Base-by-base conservation (phyloP, 2,888 invertebrate species). In the Hyposoter dolosus region DNA sequence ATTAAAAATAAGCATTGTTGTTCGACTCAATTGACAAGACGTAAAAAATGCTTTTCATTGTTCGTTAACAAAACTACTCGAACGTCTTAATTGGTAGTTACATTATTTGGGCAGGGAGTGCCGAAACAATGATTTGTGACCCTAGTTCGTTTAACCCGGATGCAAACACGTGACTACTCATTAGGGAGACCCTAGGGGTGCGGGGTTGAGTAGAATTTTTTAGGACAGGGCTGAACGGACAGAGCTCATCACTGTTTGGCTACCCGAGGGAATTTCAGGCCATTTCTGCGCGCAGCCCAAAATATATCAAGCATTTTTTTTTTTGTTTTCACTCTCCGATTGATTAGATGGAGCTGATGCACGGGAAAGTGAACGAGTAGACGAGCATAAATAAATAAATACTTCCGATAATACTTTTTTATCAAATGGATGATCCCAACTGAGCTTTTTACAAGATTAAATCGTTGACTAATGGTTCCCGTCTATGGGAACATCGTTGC, bases 111-210 rank as follows among this genome's bases (percentile, higher is more conserved):
- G 83, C 88, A 87, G 86, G 71, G 78, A 74, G 80, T 83, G 88
- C 82, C 86, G 87, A 32, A 45, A 43, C 83, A 71, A 83, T 92
- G 92, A 92, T 92, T 92, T 92, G 91, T 92, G 90, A 88, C 87
- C 88, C 84, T 89, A 89, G 90, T 89, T 90, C 88, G 72, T 87
- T 89, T 91, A 91, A 91, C 90, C 90, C 43, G 32, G 32, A 69
- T 91, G 92, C 91, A 91, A 90, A 90, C 92, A 91, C 92, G 91
- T 92, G 91, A 88, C 90, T 78, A 88, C 91, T 92, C 90, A 92
- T 92, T 90, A 92, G 89, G 88, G 83, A 84, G 79, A 50, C 53
- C 43, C 60, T 35, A 40, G 79, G 72, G 45, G 69, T 12, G 47
- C n/a, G 65, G 28, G 65, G 50, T 32, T 80, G 9, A 43, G 74